Conservation (phyloP, 2,888 invertebrate species). For the Phalera bucephala region DNA sequence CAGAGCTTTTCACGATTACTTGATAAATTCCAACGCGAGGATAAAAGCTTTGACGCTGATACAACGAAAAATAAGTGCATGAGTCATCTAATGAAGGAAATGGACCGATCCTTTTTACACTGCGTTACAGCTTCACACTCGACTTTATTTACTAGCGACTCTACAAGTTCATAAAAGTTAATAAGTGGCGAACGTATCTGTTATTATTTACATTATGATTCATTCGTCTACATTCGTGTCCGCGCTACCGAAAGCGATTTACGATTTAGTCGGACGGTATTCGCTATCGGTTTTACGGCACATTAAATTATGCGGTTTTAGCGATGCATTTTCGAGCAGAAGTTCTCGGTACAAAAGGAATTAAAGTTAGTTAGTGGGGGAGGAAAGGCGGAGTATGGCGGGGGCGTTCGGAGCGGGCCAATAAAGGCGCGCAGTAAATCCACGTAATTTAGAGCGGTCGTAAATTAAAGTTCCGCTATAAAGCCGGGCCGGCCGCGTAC, state of each 20-base stretch:
- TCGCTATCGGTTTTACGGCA: slow-evolving; percentile 50
- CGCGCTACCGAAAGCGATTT: slow-evolving; percentile 32
- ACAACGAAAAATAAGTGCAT: slow-evolving; percentile 40
- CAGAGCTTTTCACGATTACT: slow-evolving; percentile 76
- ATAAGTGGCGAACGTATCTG: slow-evolving; percentile 29
- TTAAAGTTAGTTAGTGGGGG: slow-evolving; percentile 41
- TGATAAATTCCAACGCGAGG: slow-evolving; percentile 69
- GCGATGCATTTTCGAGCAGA: slow-evolving; percentile 51
- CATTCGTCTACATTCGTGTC: slow-evolving; percentile 18
- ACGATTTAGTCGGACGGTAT: slow-evolving; percentile 31
- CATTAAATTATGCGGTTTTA: slow-evolving; percentile 58
- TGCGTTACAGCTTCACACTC: slow-evolving; percentile 23
- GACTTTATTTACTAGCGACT: slow-evolving; percentile 20
- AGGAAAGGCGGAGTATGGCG: slow-evolving; percentile 46
- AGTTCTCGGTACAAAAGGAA: slow-evolving; percentile 49
- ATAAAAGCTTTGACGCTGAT: slow-evolving; percentile 51
- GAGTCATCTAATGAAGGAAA: slow-evolving; percentile 52
- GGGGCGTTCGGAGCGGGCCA: slow-evolving; percentile 71
- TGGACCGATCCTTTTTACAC: slow-evolving; percentile 17
- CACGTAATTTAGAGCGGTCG: slow-evolving; percentile 80
- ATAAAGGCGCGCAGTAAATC: slow-evolving; percentile 81
- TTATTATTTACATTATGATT: slow-evolving; percentile 28
- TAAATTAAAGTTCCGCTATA: slow-evolving; percentile 82
- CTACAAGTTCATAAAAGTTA: slow-evolving; percentile 25
- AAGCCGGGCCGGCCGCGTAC: slow-evolving; percentile 68